phyloP scores from a whole-genome alignment of 2,797 vertebrate species.

The Cottoperca gobio region DNA sequence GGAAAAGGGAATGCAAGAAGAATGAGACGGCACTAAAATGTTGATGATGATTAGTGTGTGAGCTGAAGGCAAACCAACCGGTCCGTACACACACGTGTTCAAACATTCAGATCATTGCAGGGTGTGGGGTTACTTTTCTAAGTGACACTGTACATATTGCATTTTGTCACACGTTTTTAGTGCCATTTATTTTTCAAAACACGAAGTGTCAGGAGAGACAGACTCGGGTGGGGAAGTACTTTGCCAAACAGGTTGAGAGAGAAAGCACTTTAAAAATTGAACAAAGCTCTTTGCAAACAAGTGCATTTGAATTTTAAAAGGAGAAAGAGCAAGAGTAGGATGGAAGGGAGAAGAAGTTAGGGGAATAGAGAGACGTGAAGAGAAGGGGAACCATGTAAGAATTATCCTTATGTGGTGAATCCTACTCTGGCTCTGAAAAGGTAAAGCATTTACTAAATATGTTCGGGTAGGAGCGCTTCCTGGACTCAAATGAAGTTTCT shows the following conservation, averaged over 20 bases:
- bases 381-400: neutral
- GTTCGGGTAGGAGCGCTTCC: no score
- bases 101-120: neutral
- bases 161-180: neutral
- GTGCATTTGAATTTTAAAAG: neutral
- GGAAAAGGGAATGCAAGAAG: neutral
- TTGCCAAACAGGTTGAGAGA: neutral
- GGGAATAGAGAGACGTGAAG: neutral
- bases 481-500: no score
- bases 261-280: neutral
- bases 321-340: neutral
- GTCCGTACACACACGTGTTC: neutral
- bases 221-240: neutral
- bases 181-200: neutral
- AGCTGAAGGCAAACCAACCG: neutral
- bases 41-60: slow-evolving; percentile 5
- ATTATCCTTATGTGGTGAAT: neutral
- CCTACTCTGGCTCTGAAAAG: neutral
- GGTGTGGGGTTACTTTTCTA: neutral
- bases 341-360: neutral
- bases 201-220: neutral
- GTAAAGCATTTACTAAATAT: neutral
- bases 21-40: neutral
- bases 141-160: neutral
- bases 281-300: neutral